phyloP scores from a whole-genome alignment of 2,113 vertebrate genomes.

The Vulpes lagopus region DNA sequence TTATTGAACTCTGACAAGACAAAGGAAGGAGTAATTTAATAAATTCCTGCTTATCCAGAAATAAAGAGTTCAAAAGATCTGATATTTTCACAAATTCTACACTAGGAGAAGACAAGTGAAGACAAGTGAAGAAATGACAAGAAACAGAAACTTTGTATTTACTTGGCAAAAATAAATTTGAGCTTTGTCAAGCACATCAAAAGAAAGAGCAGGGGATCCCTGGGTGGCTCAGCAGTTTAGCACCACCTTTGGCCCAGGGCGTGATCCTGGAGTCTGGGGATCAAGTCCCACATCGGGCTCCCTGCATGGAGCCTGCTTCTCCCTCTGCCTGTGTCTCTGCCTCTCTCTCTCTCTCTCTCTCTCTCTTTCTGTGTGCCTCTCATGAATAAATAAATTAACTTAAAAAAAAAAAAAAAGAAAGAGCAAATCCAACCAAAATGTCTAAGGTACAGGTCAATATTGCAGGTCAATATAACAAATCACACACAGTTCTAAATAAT shows the following conservation, averaged over 20 bases:
- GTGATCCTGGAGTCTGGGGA: too few relatives aligned
- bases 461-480: neutral
- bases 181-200: neutral
- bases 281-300: too few relatives aligned
- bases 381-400: too few relatives aligned
- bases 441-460: too few relatives aligned
- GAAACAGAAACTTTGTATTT: neutral
- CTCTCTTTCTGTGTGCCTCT: too few relatives aligned
- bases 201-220: neutral
- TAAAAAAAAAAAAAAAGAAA: neutral
- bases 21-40: neutral
- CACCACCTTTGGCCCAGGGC: too few relatives aligned
- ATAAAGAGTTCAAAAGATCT: constrained; percentile 14
- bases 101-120: too few relatives aligned
- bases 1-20: neutral
- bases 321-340: too few relatives aligned
- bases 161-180: constrained; percentile 28
- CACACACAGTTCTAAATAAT: neutral
- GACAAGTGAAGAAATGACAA: neutral
- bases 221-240: too few relatives aligned
- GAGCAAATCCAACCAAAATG: neutral
- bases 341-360: too few relatives aligned
- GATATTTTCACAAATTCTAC: constrained; percentile 29
- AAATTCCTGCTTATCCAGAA: neutral
- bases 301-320: too few relatives aligned